A percentile compares a stretch with the other conserved stretches of the same genome.
phyloP scores from a whole-genome alignment of 2,888 invertebrate species.

The Temnothorax unifasciatus region DNA sequence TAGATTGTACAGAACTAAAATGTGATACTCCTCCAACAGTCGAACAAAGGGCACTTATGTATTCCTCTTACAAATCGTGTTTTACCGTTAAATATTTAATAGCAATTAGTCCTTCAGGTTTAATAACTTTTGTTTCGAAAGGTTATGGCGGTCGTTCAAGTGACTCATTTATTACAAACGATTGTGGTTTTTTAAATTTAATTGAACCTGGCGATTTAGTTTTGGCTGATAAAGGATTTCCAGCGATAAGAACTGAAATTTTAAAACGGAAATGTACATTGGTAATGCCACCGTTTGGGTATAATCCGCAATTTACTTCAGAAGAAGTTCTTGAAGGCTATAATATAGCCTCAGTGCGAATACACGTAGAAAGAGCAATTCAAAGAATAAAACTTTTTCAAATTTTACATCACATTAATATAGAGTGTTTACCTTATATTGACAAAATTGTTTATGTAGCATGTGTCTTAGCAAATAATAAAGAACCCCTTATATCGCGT shows the following conservation, averaged over 20 bases:
- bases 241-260: conserved; percentile 55
- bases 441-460: too few relatives aligned
- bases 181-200: conserved; percentile 72
- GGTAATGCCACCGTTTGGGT: conserved; percentile 68
- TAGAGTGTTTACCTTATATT: too few relatives aligned
- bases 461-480: too few relatives aligned
- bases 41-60: conserved; percentile 66
- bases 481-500: too few relatives aligned
- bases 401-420: too few relatives aligned
- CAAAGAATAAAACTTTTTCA: too few relatives aligned
- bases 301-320: conserved; percentile 62
- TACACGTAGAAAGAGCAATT: too few relatives aligned
- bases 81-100: conserved; percentile 70
- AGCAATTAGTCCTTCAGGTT: conserved; percentile 67
- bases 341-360: too few relatives aligned
- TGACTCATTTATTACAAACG: conserved; percentile 72
- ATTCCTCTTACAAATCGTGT: conserved; percentile 62
- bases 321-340: too few relatives aligned
- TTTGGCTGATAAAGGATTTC: conserved; percentile 51
- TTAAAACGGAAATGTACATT: conserved; percentile 61
- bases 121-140: conserved; percentile 72
- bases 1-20: not conserved
- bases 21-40: conserved; percentile 8
- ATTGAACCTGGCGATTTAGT: conserved; percentile 66
- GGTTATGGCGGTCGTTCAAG: conserved; percentile 70